phyloP scores from a whole-genome alignment of 2,888 invertebrate species.

The Cryptus viduatorius region DNA sequence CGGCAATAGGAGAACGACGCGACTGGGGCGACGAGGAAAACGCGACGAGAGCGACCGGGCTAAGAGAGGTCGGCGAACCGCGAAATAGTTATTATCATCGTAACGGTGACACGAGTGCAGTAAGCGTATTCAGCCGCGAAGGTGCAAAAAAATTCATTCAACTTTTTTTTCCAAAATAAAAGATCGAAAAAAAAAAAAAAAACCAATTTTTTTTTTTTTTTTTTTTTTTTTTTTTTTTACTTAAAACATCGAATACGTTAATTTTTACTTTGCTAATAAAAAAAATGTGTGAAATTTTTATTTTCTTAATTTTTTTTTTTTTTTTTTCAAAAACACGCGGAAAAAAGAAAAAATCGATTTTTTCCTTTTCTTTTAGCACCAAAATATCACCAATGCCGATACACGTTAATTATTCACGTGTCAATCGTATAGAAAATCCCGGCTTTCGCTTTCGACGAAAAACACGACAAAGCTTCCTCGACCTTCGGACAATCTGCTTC shows the following conservation, averaged over 20 bases:
- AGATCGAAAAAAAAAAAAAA: too few relatives aligned
- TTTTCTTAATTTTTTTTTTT: too few relatives aligned
- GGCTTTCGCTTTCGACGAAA: background rate
- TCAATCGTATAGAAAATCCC: background rate
- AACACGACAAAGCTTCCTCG: background rate
- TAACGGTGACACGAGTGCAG: conserved; percentile 35
- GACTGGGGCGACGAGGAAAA: conserved; percentile 17
- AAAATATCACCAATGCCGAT: background rate
- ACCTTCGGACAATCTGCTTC: conserved; percentile 15
- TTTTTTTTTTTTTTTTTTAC: too few relatives aligned
- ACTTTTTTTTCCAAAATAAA: background rate
- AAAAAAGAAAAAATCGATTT: background rate
- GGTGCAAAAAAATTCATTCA: background rate
- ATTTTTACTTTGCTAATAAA: too few relatives aligned
- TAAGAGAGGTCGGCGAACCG: conserved; percentile 52
- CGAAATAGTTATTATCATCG: conserved; percentile 46
- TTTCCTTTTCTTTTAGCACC: background rate
- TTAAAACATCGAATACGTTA: too few relatives aligned
- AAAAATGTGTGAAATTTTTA: too few relatives aligned
- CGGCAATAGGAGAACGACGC: conserved; percentile 2
- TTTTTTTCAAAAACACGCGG: too few relatives aligned
- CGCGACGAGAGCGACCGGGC: background rate
- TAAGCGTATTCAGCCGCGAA: background rate
- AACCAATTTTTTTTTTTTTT: too few relatives aligned
- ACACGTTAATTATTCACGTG: background rate